phyloP scores from a whole-genome alignment of 2,113 vertebrate genomes.

The Sphyrna mokarran region DNA sequence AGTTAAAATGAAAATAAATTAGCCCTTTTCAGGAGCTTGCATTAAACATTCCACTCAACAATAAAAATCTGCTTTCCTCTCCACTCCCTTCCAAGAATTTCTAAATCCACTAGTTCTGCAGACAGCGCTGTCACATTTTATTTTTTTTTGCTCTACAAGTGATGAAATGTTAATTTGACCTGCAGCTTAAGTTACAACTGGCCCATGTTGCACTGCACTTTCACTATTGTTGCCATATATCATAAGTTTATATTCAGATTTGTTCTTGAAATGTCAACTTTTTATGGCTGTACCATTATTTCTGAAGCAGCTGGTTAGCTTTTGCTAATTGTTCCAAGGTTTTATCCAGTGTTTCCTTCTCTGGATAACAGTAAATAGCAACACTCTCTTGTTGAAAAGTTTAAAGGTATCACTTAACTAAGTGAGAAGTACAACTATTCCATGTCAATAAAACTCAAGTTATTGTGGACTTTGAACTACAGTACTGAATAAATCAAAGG shows the following conservation, averaged over 20 bases:
- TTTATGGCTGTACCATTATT: background rate
- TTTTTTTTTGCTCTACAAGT: background rate
- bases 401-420: background rate
- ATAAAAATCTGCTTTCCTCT: background rate
- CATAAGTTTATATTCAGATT: background rate
- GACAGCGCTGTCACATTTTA: background rate
- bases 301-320: background rate
- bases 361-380: background rate
- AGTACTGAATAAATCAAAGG: background rate
- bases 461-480: background rate
- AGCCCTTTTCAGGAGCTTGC: background rate
- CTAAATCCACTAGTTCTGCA: background rate
- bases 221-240: background rate
- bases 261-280: background rate
- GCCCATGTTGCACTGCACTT: background rate
- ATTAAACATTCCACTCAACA: background rate
- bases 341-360: background rate
- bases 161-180: background rate
- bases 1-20: background rate
- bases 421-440: background rate
- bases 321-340: background rate
- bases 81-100: background rate
- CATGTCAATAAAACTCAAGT: background rate
- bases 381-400: background rate
- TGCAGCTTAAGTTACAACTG: background rate